These are phyloP conservation scores for Eugnorisma glareosa DNA, from an alignment of 2,888 invertebrate species.

Conservation along the genomic window DNA sequence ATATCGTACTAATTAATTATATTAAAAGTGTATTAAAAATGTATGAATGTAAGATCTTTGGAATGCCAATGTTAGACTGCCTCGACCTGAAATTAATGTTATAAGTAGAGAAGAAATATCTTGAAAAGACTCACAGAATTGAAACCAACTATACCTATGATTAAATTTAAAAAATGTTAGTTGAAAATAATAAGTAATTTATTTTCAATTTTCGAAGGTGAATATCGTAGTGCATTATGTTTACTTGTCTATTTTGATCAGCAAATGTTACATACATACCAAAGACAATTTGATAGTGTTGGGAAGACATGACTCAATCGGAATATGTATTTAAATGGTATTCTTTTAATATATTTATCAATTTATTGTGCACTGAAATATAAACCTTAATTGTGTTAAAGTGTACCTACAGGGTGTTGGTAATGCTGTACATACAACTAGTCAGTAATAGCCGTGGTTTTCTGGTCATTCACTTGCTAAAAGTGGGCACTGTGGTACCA, in stretches of 20 bases:
- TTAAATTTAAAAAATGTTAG: too few relatives aligned
- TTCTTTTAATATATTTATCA: background rate
- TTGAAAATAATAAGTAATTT: too few relatives aligned
- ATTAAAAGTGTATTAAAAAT: conserved; percentile 27
- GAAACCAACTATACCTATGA: too few relatives aligned
- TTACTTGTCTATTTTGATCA: background rate
- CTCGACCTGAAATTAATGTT: conserved; percentile 13
- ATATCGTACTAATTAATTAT: conserved; percentile 52
- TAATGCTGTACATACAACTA: background rate
- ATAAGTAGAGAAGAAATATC: background rate
- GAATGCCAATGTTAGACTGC: conserved; percentile 7
- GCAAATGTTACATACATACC: background rate
- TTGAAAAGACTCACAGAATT: background rate
- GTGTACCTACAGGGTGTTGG: background rate
- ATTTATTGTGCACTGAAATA: background rate
- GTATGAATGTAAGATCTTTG: conserved; percentile 32
- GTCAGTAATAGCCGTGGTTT: background rate
- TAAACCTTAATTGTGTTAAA: background rate
- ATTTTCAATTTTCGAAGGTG: too few relatives aligned
- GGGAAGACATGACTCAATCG: background rate
- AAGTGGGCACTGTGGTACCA: background rate
- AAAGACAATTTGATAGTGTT: background rate
- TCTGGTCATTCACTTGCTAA: background rate
- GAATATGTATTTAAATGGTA: background rate
- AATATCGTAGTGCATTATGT: background rate